Evolutionary conservation across 2,113 vertebrate species (phyloP), one percentile per base, ranked within the genome.

Genomic region (Antechinus stuartii): DNA sequence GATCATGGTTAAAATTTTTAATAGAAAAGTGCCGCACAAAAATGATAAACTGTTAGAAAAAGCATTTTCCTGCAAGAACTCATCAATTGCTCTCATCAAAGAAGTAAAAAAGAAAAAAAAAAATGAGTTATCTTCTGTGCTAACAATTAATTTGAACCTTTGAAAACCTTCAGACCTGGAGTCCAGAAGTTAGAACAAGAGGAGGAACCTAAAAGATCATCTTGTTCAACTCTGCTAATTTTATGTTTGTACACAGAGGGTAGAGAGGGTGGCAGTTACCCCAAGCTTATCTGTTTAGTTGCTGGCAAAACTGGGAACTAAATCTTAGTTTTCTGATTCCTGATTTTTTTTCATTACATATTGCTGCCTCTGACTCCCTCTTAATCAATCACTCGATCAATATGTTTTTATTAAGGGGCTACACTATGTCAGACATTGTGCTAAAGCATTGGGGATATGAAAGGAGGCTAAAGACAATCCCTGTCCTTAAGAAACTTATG

Each of bases 61-160:
- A 92, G 55, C 54, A 91, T 90, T 92, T 96, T 96, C 89, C 91
- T 93, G 49, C 26, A 35, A 95, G 50, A 49, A 57, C 11, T 49
- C 91, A 8, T 89, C 61, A 68, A 35, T 94, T 91, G 61, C 90
- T 92, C 22, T 94, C 96, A 91, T 90, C 35, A 25, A 94, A 91
- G 92, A 25, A 9, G 0, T 90, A 24, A 94, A 57, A 26, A 57
- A 27, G 12, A 22, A 27, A 24, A 94, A 57, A 26, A 57, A 57
- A 54, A 54, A 11, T 61, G 8, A 57, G 56, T 57, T 68, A 2
- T 16, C 68, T 42, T 35, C 35, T 42, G 9, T 68, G 61, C 14
- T 76, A 76, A 84, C 16, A 46, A 46, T 89, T 90, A 14, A 42
- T 76, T 49, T 54, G 35, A 91, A 54, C 90, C 54, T 56, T 91